Evolutionary conservation across 2,888 invertebrate genomes (phyloP).

Genomic region (Nebria brevicollis): DNA sequence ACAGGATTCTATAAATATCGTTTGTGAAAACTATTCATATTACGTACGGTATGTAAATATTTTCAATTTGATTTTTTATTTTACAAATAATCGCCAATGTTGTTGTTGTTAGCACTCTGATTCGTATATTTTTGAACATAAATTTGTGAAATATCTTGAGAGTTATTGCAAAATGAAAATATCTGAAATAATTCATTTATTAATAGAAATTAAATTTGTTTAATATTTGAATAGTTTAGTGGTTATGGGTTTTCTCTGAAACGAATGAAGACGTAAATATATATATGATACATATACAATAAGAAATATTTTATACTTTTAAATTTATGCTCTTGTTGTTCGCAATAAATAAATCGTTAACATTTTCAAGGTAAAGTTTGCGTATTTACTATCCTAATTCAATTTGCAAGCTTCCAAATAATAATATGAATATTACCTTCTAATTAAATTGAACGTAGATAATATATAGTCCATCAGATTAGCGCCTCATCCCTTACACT

Average conservation of each 20-base stretch:
- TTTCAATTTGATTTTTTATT: neutral
- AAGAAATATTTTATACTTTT: conserved; percentile 35
- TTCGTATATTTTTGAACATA: conserved; percentile 39
- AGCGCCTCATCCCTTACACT: too few relatives aligned
- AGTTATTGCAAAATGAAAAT: conserved; percentile 12
- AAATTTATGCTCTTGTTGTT: conserved; percentile 39
- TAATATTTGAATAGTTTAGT: conserved; percentile 8
- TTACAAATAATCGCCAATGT: conserved; percentile 15
- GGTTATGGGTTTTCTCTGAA: neutral
- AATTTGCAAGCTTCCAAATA: neutral
- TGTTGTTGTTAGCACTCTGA: conserved; percentile 5
- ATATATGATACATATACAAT: neutral
- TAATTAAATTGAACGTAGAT: too few relatives aligned
- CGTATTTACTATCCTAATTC: neutral
- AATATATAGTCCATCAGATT: too few relatives aligned
- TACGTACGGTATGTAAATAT: conserved; percentile 17
- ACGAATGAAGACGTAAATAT: neutral
- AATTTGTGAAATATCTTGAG: conserved; percentile 34
- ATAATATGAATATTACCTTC: too few relatives aligned
- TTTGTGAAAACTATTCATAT: neutral
- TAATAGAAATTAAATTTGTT: conserved; percentile 12
- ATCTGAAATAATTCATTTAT: neutral
- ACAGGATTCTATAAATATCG: neutral
- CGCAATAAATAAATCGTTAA: conserved; percentile 35
- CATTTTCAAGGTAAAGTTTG: conserved; percentile 25